Conservation (phyloP, 2,113 vertebrate genomes). For the Corythornis vintsioides region DNA sequence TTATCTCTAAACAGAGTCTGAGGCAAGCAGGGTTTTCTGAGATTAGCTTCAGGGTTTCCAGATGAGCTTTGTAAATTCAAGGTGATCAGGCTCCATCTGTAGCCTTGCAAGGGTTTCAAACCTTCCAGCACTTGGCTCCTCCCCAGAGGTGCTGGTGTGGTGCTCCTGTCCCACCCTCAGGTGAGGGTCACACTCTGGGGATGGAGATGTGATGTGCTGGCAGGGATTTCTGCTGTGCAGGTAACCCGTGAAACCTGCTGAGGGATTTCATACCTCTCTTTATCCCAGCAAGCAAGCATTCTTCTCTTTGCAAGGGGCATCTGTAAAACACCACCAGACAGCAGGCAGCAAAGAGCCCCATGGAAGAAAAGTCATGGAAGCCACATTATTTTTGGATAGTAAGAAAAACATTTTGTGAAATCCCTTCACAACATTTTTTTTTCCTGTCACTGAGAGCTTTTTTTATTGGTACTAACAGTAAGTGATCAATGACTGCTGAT, state of each 20-base stretch:
- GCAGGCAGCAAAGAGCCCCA: not conserved
- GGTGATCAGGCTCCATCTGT: not conserved
- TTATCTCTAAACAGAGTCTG: not conserved
- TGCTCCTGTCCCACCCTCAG: not conserved
- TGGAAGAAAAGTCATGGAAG: not conserved
- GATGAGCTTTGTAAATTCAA: not conserved
- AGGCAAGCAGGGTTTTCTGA: not conserved
- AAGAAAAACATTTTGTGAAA: not conserved
- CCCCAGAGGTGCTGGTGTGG: not conserved
- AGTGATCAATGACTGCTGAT: not conserved
- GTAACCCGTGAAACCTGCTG: not conserved
- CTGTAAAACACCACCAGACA: not conserved
- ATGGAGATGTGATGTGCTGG: not conserved
- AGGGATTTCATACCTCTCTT: not conserved
- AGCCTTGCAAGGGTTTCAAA: not conserved
- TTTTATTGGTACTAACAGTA: not conserved
- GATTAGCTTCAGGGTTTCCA: not conserved
- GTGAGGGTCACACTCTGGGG: not conserved
- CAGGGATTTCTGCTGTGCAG: not conserved
- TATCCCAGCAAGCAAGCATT: not conserved
- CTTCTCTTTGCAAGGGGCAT: not conserved
- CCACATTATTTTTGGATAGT: not conserved
- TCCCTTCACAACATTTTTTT: not conserved
- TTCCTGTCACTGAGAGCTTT: not conserved
- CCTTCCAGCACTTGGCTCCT: not conserved